Evolutionary conservation across 2,797 vertebrate species (phyloP), one percentile per base, ranked within the genome.

Genomic region (Danio kyathit): DNA sequence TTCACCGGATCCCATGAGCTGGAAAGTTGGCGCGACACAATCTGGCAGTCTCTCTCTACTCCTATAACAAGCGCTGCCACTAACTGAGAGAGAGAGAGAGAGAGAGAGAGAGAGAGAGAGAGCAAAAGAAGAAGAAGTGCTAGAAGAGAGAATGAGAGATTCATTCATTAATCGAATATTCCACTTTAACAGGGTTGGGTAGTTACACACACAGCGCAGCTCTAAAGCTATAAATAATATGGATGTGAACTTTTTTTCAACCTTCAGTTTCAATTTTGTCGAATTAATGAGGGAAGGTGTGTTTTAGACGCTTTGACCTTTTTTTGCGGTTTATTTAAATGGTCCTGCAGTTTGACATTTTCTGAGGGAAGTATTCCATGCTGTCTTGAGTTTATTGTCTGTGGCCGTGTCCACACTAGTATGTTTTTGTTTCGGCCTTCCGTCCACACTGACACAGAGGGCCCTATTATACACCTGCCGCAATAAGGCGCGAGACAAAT

Each of bases 21-120:
- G 85, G 84, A 87, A 90, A 89, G 87, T 89, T 91, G 89, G 90
- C 87, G 76, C 74, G 60, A 79, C 85, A 79, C 86, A 88, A 88
- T 88, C 86, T 89, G 88, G 88, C 89, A 84, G 76, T 74, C 79
- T 48, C 69, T 48, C 69, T 80, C 76, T 73, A 80, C 77, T 71
- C 81, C 41, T 80, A 52, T 77, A 84, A 83, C 76, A 83, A 61
- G 84, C 70, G 8, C 64, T 70, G 77, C 81, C 71, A 79, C 56
- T 76, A 74, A 76, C 67, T 48, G 73, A 48, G 77, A 64, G 61
- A 17, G 52, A 43, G 46, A 43, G 44, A 74, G 17, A 40, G 60
- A 66, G 56, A 81, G 63, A 52, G 40, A 43, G 46, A 43, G 44
- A 74, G 17, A 40, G 60, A 66, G 56, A 81, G 63, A 52, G 40